Percentiles rank a stretch among this genome's conserved stretches.
These are phyloP conservation scores for Xiphias gladius DNA, from an alignment of 2,113 vertebrate species.

Conservation along the genomic window DNA sequence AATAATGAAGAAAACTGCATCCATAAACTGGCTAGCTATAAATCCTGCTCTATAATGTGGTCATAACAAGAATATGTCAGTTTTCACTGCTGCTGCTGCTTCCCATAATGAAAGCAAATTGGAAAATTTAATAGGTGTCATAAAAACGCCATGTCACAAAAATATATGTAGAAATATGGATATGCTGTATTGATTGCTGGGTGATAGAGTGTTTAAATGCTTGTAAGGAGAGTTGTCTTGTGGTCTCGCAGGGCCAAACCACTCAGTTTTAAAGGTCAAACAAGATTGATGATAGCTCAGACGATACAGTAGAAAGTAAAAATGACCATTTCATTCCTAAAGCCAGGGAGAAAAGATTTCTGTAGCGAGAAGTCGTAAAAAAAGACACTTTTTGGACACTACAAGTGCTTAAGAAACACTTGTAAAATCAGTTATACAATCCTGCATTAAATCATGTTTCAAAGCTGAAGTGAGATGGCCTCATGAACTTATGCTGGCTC, in stretches of 20 bases:
- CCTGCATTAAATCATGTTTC: constrained; percentile 47
- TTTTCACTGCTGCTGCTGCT: background rate
- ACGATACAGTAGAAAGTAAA: background rate
- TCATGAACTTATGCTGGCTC: constrained; percentile 47
- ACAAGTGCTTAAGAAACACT: constrained; percentile 12
- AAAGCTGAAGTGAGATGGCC: constrained; percentile 67
- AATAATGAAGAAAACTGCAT: constrained; percentile 1
- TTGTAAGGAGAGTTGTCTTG: background rate
- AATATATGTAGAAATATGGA: background rate
- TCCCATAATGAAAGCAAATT: background rate
- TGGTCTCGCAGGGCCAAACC: no score
- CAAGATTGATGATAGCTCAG: background rate
- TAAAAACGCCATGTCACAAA: background rate
- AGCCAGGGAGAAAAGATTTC: background rate
- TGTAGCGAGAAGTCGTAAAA: constrained; percentile 8
- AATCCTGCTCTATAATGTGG: background rate
- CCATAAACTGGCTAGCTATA: background rate
- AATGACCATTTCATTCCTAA: background rate
- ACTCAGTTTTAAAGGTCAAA: background rate
- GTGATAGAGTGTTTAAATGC: background rate
- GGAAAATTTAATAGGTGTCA: background rate
- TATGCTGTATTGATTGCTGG: background rate
- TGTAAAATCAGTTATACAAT: constrained; percentile 52
- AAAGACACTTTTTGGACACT: background rate
- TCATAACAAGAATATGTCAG: background rate